phyloP scores from a whole-genome alignment of 1,140 invertebrate genomes.

The Pogonus chalceus region DNA sequence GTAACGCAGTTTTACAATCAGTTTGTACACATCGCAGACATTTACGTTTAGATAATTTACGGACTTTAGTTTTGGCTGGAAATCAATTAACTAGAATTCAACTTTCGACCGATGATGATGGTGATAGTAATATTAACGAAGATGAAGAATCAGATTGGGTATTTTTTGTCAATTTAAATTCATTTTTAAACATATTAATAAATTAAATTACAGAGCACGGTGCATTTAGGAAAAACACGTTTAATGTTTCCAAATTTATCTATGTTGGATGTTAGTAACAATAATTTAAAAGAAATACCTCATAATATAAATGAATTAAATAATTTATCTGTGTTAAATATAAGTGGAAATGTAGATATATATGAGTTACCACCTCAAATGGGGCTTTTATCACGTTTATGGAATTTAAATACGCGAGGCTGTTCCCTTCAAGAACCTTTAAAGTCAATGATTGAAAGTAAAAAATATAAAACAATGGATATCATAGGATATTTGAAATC shows the following conservation, averaged over 20 bases:
- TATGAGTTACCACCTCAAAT: conserved; percentile 86
- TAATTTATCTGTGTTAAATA: conserved; percentile 88
- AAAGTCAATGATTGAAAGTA: conserved; percentile 83
- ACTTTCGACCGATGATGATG: conserved; percentile 64
- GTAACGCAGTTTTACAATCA: conserved; percentile 63
- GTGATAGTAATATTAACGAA: conserved; percentile 36
- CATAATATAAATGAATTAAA: conserved; percentile 73
- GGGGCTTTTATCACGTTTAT: conserved; percentile 83
- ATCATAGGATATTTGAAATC: conserved; percentile 92
- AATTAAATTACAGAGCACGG: conserved; percentile 27
- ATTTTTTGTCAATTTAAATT: conserved; percentile 11
- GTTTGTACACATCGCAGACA: conserved; percentile 79
- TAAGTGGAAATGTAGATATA: conserved; percentile 80
- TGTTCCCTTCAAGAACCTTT: conserved; percentile 84
- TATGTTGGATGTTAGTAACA: conserved; percentile 90
- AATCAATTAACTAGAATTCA: conserved; percentile 72
- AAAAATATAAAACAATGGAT: conserved; percentile 93
- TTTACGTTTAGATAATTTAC: conserved; percentile 64
- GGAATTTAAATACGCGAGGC: conserved; percentile 89
- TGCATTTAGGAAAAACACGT: conserved; percentile 45
- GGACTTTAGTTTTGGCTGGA: conserved; percentile 75
- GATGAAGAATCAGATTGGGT: conserved; percentile 50
- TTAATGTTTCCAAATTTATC: conserved; percentile 89
- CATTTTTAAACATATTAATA: conserved; percentile 9
- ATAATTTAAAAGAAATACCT: conserved; percentile 71